Evolutionary conservation across 2,113 vertebrate genomes (phyloP).

Genomic region (Thryonomys swinderianus): DNA sequence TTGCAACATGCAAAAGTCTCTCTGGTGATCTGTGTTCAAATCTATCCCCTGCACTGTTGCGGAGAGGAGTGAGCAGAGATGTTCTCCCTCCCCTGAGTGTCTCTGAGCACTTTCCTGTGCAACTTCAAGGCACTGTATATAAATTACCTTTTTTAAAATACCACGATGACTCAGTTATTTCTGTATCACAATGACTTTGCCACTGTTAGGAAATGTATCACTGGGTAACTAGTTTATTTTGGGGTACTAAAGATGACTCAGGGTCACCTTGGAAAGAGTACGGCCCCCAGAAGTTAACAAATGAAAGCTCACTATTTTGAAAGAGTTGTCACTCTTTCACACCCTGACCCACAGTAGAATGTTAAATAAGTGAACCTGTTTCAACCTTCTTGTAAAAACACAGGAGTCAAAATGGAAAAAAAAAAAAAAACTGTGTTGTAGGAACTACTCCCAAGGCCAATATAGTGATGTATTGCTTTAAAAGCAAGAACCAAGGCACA

Average conservation of each 20-base stretch:
- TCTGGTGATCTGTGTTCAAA: slow-evolving; percentile 4
- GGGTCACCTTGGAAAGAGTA: background rate
- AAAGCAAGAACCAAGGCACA: background rate
- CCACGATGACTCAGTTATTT: background rate
- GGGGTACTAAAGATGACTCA: background rate
- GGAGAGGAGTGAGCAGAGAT: background rate
- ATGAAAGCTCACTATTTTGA: background rate
- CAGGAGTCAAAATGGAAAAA: background rate
- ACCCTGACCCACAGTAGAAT: background rate
- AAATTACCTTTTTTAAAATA: background rate
- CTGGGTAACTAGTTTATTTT: background rate
- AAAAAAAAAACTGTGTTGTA: background rate
- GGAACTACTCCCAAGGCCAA: background rate
- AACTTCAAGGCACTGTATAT: background rate
- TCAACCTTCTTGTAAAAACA: slow-evolving; percentile 14
- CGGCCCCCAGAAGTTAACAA: background rate
- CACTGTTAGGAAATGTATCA: background rate
- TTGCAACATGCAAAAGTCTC: background rate
- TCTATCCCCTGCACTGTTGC: background rate
- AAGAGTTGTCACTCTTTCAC: background rate
- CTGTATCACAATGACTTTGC: background rate
- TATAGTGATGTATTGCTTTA: background rate
- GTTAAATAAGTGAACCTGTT: background rate
- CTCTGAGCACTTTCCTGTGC: background rate
- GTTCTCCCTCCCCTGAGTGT: background rate